Base-by-base conservation (phyloP, 1,140 invertebrate genomes). In the Drosophila murphyi region DNA sequence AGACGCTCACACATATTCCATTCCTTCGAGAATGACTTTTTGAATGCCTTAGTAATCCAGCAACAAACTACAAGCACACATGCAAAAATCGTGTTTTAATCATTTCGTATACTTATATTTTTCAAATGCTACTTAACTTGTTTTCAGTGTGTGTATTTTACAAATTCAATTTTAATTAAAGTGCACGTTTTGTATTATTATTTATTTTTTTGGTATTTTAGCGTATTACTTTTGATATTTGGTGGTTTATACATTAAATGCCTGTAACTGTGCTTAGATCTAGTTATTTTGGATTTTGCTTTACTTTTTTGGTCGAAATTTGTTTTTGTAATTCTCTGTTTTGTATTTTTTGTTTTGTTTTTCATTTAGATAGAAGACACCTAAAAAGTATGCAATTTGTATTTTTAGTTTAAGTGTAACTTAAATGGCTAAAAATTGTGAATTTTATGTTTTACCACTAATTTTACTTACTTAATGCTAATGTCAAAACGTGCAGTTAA, bases 391-490 rank as follows among this genome's bases (percentile, higher is more conserved):
- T 56, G 51, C 6, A 37, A 56, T 57, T 32, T 2, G 8, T 59
- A 48, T 61, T 61, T 80, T 76, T 72, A 5, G 70, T 43, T n/a
- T 81, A 20, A 20, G 20, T 20, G 75, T 54, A 71, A 79, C 71
- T 87, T 82, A 71, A 86, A 82, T 65, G 56, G 47, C 73, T 82
- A 76, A 72, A 74, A 61, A 37, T 78, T 61, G 51, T 48, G 54
- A 71, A 55, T 71, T 65, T 54, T 12, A 78, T 65, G 47, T 51
- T 52, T 37, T 64, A 57, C 4, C 57, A 12, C 67, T 52, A 47
- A 41, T 47, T 64, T 78, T 75, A 87, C 83, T 82, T 79, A 88
- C 82, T 87, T 80, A 77, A 82, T 76, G 69, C 72, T 82, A 82
- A 82, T 76, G 56, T 88, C 64, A 72, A 82, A 86, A 76, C 74